Evolutionary conservation across 1,140 invertebrate species (phyloP), one percentile per base, ranked within the genome.

Genomic region (Linepithema humile): DNA sequence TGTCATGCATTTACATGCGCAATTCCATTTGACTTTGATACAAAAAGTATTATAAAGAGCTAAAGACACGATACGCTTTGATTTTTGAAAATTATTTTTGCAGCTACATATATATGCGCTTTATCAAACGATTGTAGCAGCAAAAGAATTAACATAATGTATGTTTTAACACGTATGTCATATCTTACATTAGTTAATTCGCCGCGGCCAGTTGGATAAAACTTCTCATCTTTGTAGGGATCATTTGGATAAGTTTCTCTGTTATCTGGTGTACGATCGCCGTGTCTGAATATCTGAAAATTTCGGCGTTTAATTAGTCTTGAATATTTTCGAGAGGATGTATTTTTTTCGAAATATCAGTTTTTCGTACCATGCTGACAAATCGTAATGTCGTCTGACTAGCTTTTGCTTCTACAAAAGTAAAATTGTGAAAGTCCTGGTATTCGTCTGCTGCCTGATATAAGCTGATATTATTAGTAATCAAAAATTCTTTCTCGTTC

Each of bases 211-310:
- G 95, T 95, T 0, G 96, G 96, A 93, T 96, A 96, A 89, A 96
- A 96, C 17, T 93, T 92, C 2, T 95, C 89, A 38, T 95, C 93
- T 38, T 94, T 93, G 82, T 96, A 94, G 0, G 95, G 95, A 89
- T 97, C 96, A n/a, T 94, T 95, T 0, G 97, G 96, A 91, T 96
- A 97, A 43, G 95, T 89, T 48, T 93, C 94, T 92, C 92, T 45
- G 95, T 94, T 94, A 72, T 96, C 96, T 2, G 97, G 96, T 23
- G 96, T 96, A 55, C 97, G 95, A 90, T 97, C 96, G 12, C 97
- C 97, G 94, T 98, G 97, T 64, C 97, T 95, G 91, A 96, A 97
- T 38, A 97, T 85, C 96, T 97, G 32, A 65, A 65, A 65, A 64
- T 48, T 75, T 17, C 0, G n/a, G 23, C 17, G n/a, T 50, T 35